phyloP scores from a whole-genome alignment of 2,888 invertebrate genomes.

The Tanypteryx hageni region DNA sequence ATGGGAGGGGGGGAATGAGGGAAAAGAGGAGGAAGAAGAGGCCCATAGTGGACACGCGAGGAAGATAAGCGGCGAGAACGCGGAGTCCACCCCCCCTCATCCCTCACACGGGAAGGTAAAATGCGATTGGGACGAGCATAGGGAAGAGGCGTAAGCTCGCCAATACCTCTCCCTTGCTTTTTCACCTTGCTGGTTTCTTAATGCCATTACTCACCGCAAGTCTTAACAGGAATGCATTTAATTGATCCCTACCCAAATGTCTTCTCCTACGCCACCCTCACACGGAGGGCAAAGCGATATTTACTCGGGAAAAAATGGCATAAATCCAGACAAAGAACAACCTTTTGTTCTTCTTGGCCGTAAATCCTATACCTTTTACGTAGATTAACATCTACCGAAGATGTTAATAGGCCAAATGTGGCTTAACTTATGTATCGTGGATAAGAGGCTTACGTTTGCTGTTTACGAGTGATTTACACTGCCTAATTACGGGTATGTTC shows the following conservation, averaged over 20 bases:
- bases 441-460: not conserved
- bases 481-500: not conserved
- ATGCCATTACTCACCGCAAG: constrained; percentile 23
- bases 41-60: not conserved
- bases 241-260: not conserved
- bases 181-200: constrained; percentile 59
- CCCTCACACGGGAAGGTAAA: not conserved
- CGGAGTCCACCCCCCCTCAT: too few species aligned
- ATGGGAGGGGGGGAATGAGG: not conserved
- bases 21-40: not conserved
- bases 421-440: too few species aligned
- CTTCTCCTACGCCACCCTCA: not conserved
- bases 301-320: not conserved
- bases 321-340: not conserved
- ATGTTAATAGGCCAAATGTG: too few species aligned
- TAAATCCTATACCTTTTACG: too few species aligned
- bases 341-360: too few species aligned
- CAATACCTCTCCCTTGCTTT: not conserved
- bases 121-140: not conserved
- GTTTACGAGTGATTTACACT: not conserved
- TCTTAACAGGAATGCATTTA: constrained; percentile 26
- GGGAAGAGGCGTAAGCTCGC: not conserved
- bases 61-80: not conserved
- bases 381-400: too few species aligned
- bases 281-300: not conserved